Conservation (phyloP, 2,113 vertebrate species). For the Malurus melanocephalus region DNA sequence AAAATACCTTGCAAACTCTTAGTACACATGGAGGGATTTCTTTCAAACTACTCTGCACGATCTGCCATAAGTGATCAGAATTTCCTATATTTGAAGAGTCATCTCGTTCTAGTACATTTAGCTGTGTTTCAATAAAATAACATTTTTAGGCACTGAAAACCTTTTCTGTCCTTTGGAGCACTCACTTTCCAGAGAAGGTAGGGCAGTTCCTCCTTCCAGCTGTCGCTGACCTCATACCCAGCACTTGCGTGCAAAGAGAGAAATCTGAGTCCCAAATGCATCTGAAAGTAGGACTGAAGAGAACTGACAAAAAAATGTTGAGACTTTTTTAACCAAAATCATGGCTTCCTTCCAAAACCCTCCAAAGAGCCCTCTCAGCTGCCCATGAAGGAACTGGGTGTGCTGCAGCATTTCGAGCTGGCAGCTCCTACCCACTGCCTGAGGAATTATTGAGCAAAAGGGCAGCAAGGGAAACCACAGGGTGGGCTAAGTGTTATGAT, state of each 20-base stretch:
- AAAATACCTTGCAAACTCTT: background rate
- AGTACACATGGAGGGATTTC: background rate
- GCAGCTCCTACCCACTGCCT: background rate
- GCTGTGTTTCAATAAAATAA: background rate
- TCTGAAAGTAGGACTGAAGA: background rate
- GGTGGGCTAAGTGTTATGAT: rapidly evolving
- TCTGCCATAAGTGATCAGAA: background rate
- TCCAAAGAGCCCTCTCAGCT: background rate
- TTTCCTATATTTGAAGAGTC: background rate
- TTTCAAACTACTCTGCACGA: background rate
- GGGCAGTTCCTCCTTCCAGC: background rate
- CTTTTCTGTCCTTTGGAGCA: background rate
- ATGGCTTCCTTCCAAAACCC: background rate
- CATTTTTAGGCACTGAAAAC: background rate
- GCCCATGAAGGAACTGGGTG: background rate
- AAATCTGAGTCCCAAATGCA: background rate
- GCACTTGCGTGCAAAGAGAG: background rate
- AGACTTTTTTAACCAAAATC: background rate
- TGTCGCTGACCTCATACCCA: background rate
- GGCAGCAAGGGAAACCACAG: background rate
- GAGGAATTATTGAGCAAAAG: no score
- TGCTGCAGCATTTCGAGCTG: background rate
- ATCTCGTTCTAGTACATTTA: background rate
- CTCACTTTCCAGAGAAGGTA: background rate
- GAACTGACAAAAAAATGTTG: rapidly evolving